Evolutionary conservation across 2,888 invertebrate genomes (phyloP).

Genomic region (Drosophila robusta): DNA sequence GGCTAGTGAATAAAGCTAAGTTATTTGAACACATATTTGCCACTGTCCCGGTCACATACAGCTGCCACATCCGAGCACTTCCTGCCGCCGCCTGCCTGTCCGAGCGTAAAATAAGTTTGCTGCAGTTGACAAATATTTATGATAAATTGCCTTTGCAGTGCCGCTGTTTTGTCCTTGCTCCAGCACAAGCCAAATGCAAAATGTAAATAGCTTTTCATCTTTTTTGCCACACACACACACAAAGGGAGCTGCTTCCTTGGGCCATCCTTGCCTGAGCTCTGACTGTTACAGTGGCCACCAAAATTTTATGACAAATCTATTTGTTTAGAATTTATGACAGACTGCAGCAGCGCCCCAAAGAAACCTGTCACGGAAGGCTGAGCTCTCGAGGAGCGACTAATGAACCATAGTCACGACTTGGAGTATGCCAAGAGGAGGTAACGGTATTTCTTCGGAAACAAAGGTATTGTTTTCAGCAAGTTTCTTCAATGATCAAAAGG

Average conservation of each 20-base stretch:
- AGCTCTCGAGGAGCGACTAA: conserved; percentile 44
- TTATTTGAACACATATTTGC: conserved; percentile 38
- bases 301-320: conserved; percentile 72
- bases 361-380: conserved; percentile 45
- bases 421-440: neutral
- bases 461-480: neutral
- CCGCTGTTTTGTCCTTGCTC: conserved; percentile 46
- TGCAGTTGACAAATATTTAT: conserved; percentile 81
- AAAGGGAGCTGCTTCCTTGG: conserved; percentile 18
- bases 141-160: conserved; percentile 77
- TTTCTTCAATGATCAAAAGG: neutral
- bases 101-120: conserved; percentile 79
- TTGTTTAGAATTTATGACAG: conserved; percentile 69
- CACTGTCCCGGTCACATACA: conserved; percentile 27
- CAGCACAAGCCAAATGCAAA: conserved; percentile 55
- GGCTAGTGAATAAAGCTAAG: conserved; percentile 44
- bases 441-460: neutral
- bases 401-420: conserved; percentile 43
- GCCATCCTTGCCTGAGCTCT: conserved; percentile 14
- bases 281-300: conserved; percentile 39
- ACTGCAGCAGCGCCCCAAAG: conserved; percentile 34
- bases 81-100: conserved; percentile 42
- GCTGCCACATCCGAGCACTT: conserved; percentile 19
- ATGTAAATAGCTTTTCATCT: conserved; percentile 75
- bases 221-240: conserved; percentile 26